These are phyloP conservation scores for Henricia sp. DNA, from an alignment of 53 echinoderm and acorn worm genomes.

Conservation along the genomic window DNA sequence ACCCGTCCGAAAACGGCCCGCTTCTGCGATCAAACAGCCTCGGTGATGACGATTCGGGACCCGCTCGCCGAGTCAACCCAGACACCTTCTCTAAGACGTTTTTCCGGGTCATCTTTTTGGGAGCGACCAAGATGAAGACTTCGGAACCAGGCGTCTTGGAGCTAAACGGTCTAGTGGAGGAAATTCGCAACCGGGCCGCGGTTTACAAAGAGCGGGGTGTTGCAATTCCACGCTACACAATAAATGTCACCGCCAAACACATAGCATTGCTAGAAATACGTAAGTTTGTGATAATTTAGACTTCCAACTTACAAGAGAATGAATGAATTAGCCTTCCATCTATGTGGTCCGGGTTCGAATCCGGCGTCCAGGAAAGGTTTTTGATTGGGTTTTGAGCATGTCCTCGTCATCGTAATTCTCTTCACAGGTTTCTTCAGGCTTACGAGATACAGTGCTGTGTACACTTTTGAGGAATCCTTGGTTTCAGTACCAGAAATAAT, in stretches of 20 bases:
- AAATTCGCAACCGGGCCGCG: slow-evolving; percentile 15
- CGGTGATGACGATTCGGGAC: background rate
- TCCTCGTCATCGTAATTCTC: too few species aligned
- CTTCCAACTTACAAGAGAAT: too few species aligned
- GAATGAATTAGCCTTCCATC: too few species aligned
- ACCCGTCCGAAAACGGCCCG: background rate
- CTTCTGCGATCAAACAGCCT: background rate
- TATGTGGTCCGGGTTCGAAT: too few species aligned
- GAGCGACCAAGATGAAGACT: slow-evolving; percentile 2
- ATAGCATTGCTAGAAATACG: slow-evolving; percentile 29
- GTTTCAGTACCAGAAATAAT: too few species aligned
- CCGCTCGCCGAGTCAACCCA: background rate
- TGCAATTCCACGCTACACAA: slow-evolving; percentile 20
- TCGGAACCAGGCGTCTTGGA: slow-evolving; percentile 21
- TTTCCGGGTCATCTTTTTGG: slow-evolving; percentile 33
- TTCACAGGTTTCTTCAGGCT: too few species aligned
- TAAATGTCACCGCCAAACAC: slow-evolving; percentile 19
- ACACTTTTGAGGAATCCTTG: too few species aligned
- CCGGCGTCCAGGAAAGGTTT: too few species aligned
- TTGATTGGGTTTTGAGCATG: too few species aligned
- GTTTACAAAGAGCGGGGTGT: slow-evolving; percentile 41
- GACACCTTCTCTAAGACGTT: slow-evolving; percentile 22
- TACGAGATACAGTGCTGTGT: too few species aligned
- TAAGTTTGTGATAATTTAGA: slow-evolving; percentile 35
- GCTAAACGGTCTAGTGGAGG: slow-evolving; percentile 16